Base-by-base conservation (phyloP, 2,113 vertebrate species). In the Tringa solitaria region DNA sequence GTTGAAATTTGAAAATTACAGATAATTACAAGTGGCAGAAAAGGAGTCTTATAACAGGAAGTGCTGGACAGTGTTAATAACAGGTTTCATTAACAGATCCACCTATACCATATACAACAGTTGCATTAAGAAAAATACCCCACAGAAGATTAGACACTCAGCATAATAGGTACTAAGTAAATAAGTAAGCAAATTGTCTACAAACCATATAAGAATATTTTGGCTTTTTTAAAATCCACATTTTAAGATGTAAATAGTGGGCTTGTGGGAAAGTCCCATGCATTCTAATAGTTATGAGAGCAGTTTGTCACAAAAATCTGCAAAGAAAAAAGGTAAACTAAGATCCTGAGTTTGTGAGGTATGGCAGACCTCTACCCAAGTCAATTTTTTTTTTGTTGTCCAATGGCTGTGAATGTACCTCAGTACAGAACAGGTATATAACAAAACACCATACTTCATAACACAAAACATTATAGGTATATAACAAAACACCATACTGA, bases 41-140 rank as follows among this genome's bases (percentile, higher is more conserved):
- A 93, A 90, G 30, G 9, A 94, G 48, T 64, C 78, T 94, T 96
- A 68, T 51, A 89, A 87, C 78, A 96, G 94, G 94, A 97, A 95
- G 61, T 26, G 10, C 43, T 90, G 84, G 73, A 64, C 73, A 60
- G 30, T 78, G 68, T 92, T 95, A 96, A 91, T 95, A 89, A 91
- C 30, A 92, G 84, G 60, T 84, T 95, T 94, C 60, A 56, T 89
- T 91, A 89, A 50, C 60, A 84, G 80, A 72, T 91, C 48, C 73
- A 87, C 77, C 77, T 94, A 82, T 90, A 21, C 2, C 51, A 15
- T 14, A 37, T 16, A 90, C n/a, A 80, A 70, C 56, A 95, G 51
- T 37, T 84, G 17, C 35, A 64, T 76, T 53, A 85, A 17, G 48
- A 3, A 14, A 61, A 91, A 73, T 69, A 21, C 26, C 35, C 27